These are phyloP conservation scores for Ochotona curzoniae DNA, from an alignment of 2,113 vertebrate species.

Conservation along the genomic window DNA sequence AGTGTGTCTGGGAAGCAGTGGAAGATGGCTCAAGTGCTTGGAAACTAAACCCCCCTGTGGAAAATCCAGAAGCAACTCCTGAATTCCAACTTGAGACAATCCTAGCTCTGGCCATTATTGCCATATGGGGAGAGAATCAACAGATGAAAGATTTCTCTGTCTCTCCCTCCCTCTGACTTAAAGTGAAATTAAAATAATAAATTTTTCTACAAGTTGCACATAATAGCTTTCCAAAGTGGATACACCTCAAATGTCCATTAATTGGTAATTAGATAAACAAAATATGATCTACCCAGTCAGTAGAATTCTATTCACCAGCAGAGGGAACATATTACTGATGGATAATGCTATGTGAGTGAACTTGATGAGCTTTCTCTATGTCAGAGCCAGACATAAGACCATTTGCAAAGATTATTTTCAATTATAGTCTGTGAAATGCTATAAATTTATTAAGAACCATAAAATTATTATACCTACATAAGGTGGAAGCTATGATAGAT, in stretches of 20 bases:
- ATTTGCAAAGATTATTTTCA: neutral
- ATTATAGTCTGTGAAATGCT: neutral
- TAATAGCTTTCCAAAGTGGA: neutral
- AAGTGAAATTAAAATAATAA: too few species aligned
- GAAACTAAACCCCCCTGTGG: too few species aligned
- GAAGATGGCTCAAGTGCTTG: too few species aligned
- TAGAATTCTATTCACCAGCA: neutral
- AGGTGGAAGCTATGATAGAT: neutral
- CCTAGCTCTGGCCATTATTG: too few species aligned
- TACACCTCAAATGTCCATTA: neutral
- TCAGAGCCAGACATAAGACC: constrained; percentile 7
- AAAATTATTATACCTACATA: neutral
- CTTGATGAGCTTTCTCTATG: neutral
- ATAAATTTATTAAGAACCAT: neutral
- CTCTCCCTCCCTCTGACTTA: too few species aligned
- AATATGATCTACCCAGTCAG: neutral
- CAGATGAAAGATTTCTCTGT: too few species aligned
- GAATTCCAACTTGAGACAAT: too few species aligned
- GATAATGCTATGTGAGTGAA: neutral
- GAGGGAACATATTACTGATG: neutral
- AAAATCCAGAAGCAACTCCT: too few species aligned
- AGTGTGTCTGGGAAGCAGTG: too few species aligned
- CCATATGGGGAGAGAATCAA: too few species aligned
- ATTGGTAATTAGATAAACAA: neutral
- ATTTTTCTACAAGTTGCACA: too few species aligned